phyloP scores from a whole-genome alignment of 2,113 vertebrate genomes.

The Acinonyx jubatus region DNA sequence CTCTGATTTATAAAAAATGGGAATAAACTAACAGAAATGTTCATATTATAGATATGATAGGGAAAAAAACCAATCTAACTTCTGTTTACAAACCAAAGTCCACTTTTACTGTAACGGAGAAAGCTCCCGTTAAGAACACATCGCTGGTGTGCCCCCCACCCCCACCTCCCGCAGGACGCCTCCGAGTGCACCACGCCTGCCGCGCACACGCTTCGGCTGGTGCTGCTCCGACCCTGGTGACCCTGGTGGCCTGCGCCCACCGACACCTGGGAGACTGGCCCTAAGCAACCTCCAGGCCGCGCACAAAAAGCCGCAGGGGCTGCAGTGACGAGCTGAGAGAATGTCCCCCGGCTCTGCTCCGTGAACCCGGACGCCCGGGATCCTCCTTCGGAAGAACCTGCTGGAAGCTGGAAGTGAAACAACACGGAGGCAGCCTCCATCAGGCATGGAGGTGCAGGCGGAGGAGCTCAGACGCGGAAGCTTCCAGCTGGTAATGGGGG shows the following conservation, averaged over 20 bases:
- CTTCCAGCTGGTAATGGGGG: no score
- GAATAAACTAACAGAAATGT: neutral
- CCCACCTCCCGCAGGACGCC: neutral
- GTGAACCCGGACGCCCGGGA: neutral
- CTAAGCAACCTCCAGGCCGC: neutral
- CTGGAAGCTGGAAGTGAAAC: neutral
- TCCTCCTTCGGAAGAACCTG: neutral
- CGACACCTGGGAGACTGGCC: neutral
- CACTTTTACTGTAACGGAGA: fast-evolving
- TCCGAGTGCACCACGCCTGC: no score
- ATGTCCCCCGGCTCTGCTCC: fast-evolving
- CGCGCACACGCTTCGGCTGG: no score
- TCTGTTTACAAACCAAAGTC: neutral
- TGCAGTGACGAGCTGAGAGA: neutral
- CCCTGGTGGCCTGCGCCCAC: neutral
- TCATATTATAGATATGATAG: fast-evolving
- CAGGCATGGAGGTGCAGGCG: fast-evolving
- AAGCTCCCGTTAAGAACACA: no score
- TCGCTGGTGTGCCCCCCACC: neutral
- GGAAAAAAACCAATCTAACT: neutral
- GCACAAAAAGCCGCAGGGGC: neutral
- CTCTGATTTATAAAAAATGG: neutral
- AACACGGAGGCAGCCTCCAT: fast-evolving
- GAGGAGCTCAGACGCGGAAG: no score
- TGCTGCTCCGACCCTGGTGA: no score